These are phyloP conservation scores for Enteromius unitaeniatus DNA, from an alignment of 2,797 vertebrate species.

Conservation along the genomic window DNA sequence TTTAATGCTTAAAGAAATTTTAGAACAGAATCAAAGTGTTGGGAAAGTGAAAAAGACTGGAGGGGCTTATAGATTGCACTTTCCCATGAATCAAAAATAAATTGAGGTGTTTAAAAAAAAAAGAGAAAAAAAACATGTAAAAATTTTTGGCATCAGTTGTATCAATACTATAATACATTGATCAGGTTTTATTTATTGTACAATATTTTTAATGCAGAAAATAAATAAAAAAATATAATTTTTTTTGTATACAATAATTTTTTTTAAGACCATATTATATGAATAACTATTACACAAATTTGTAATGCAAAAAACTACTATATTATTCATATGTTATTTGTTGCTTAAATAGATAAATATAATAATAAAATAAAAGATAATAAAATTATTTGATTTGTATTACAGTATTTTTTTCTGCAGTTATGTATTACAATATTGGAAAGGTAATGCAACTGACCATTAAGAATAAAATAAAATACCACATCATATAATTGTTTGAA, in stretches of 20 bases:
- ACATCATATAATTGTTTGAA: no score
- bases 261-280: no score
- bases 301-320: not conserved
- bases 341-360: not conserved
- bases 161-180: not conserved
- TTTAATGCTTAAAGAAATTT: not conserved
- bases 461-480: no score
- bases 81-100: conserved; percentile 12
- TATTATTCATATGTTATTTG: not conserved
- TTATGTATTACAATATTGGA: not conserved
- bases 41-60: not conserved
- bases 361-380: no score
- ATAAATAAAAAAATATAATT: no score
- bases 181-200: not conserved
- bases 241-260: no score
- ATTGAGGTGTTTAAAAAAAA: not conserved
- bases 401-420: not conserved
- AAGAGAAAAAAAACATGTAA: not conserved
- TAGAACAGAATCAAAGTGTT: not conserved
- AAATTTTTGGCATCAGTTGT: not conserved
- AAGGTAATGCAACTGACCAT: not conserved
- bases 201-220: no score
- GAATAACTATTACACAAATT: no score
- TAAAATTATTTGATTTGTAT: not conserved
- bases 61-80: not conserved